These are phyloP conservation scores for Nebria brevicollis DNA, from an alignment of 2,888 invertebrate genomes.

Conservation along the genomic window DNA sequence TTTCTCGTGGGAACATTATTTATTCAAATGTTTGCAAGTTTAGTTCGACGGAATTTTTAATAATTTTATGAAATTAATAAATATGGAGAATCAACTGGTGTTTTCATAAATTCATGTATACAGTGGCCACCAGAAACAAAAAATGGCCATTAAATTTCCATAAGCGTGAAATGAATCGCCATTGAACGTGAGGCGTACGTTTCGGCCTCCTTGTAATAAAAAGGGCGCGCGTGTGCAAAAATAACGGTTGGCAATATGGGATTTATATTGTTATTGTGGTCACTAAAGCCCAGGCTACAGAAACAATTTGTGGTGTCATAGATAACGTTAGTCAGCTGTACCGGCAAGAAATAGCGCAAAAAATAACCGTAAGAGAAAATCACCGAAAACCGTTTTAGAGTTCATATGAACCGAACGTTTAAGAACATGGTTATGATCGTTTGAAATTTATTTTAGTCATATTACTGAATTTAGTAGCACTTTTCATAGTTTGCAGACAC, in stretches of 20 bases:
- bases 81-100: background rate
- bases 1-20: no score
- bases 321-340: conserved; percentile 9
- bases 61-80: background rate
- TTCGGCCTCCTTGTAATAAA: background rate
- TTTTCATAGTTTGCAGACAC: background rate
- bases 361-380: conserved; percentile 9
- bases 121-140: conserved; percentile 15
- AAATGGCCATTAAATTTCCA: conserved; percentile 33
- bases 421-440: background rate
- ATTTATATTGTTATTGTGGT: conserved; percentile 29
- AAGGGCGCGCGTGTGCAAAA: conserved; percentile 7
- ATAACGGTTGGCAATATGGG: conserved; percentile 19
- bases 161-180: conserved; percentile 32
- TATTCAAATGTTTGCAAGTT: no score
- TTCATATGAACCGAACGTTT: background rate
- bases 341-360: background rate
- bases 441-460: background rate
- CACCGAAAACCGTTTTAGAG: background rate
- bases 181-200: background rate
- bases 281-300: background rate
- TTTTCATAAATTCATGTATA: background rate
- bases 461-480: background rate
- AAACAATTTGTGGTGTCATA: conserved; percentile 26
- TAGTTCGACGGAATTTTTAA: no score